Conservation (phyloP, 2,113 vertebrate species). For the Centrocercus urophasianus region DNA sequence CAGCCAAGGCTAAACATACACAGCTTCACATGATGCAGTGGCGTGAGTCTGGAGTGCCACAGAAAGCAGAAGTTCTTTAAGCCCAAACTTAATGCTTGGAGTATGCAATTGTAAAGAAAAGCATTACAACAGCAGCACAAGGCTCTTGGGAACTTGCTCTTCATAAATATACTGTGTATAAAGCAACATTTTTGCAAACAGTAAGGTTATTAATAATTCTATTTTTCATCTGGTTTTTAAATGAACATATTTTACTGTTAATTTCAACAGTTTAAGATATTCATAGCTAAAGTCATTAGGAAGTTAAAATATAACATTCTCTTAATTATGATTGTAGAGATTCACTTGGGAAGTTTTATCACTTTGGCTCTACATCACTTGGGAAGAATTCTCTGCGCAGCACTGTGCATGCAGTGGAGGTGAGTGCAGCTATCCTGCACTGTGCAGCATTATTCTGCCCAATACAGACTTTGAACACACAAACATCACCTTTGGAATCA, state of each 20-base stretch:
- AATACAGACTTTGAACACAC: not conserved
- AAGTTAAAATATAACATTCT: constrained; percentile 38
- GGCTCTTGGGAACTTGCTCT: not conserved
- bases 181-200: not conserved
- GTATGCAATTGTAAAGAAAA: not conserved
- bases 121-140: not conserved
- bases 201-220: not conserved
- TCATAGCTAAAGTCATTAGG: constrained; percentile 24
- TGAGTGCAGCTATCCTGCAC: not conserved
- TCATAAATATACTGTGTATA: not conserved
- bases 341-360: not conserved
- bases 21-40: not conserved
- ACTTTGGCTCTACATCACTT: constrained; percentile 40
- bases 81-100: not conserved
- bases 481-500: not conserved
- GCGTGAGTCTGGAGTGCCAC: not conserved
- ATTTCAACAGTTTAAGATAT: not conserved
- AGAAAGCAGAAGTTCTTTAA: not conserved
- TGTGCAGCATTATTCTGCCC: not conserved
- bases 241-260: not conserved
- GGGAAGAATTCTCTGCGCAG: not conserved
- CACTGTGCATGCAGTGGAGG: accelerated
- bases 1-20: not conserved
- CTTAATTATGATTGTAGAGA: not conserved
- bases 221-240: not conserved